Percentiles rank a stretch among this genome's conserved stretches.
phyloP scores from a whole-genome alignment of 2,113 vertebrate genomes.

The Scortum barcoo region DNA sequence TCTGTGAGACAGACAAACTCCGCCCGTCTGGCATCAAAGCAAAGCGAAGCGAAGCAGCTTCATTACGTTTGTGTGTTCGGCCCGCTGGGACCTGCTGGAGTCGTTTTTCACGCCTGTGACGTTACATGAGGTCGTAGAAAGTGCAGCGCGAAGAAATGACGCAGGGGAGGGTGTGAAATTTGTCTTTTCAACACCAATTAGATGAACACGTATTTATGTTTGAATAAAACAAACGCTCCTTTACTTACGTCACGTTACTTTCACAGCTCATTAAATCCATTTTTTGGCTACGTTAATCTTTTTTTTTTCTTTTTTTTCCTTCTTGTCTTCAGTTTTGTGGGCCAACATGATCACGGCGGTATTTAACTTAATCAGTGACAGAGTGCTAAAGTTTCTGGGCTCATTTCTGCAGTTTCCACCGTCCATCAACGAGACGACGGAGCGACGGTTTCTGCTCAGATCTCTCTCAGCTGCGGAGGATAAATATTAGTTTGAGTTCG shows the following conservation, averaged over 20 bases:
- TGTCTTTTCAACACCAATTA: not conserved
- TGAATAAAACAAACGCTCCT: not conserved
- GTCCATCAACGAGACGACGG: too few relatives aligned
- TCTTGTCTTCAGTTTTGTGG: too few relatives aligned
- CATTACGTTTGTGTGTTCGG: not conserved
- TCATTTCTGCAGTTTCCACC: not conserved
- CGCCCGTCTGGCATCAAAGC: slow-evolving; percentile 3
- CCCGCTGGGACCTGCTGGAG: not conserved
- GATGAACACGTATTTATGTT: not conserved
- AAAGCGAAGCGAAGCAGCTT: not conserved
- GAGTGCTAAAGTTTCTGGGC: not conserved
- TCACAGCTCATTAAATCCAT: not conserved
- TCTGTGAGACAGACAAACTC: not conserved
- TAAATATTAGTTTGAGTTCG: too few relatives aligned
- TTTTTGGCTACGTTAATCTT: not conserved
- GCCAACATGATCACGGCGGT: too few relatives aligned
- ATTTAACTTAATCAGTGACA: not conserved
- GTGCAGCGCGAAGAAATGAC: not conserved
- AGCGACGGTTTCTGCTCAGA: too few relatives aligned
- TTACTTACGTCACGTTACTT: too few relatives aligned
- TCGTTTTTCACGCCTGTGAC: not conserved
- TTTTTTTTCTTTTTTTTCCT: not conserved
- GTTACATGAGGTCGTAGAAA: not conserved
- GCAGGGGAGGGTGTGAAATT: not conserved
- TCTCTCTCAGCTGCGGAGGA: too few relatives aligned